Conservation (phyloP, 2,797 vertebrate genomes). For the Sternotherus odoratus region DNA sequence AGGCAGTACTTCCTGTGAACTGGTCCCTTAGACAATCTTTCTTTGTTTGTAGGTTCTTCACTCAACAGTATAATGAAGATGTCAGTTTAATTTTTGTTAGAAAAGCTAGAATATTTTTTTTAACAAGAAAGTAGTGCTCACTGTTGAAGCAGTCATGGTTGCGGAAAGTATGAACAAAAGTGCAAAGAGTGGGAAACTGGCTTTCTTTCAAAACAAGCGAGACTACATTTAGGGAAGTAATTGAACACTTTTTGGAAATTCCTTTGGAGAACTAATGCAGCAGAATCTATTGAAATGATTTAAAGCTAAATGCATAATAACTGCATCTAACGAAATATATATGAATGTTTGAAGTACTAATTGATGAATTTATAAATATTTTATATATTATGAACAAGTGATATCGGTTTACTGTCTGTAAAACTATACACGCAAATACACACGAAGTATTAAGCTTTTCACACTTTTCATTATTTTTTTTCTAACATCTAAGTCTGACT, state of each 20-base stretch:
- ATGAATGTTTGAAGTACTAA: slow-evolving; percentile 54
- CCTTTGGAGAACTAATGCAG: slow-evolving; percentile 66
- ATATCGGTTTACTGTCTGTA: not conserved
- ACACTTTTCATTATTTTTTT: too few species aligned
- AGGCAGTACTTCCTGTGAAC: slow-evolving; percentile 72
- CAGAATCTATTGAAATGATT: slow-evolving; percentile 67
- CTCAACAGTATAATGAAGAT: slow-evolving; percentile 75
- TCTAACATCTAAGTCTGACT: too few species aligned
- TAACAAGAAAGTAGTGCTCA: slow-evolving; percentile 72
- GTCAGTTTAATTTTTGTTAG: slow-evolving; percentile 75
- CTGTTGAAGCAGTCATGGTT: slow-evolving; percentile 58
- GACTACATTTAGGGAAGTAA: slow-evolving; percentile 67
- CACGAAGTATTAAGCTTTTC: not conserved
- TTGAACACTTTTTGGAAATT: slow-evolving; percentile 67
- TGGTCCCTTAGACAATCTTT: slow-evolving; percentile 70
- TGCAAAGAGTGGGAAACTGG: slow-evolving; percentile 72
- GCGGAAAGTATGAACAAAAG: slow-evolving; percentile 54
- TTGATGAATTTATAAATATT: slow-evolving; percentile 65
- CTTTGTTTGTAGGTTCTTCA: slow-evolving; percentile 76
- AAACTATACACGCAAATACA: not conserved
- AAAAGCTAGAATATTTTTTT: slow-evolving; percentile 68
- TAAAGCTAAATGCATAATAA: slow-evolving; percentile 60
- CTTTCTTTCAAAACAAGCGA: slow-evolving; percentile 65
- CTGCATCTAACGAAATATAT: slow-evolving; percentile 38
- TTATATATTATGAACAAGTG: slow-evolving; percentile 41